These are phyloP conservation scores for Sebastes cheni DNA, from an alignment of 2,797 vertebrate genomes.

Conservation along the genomic window DNA sequence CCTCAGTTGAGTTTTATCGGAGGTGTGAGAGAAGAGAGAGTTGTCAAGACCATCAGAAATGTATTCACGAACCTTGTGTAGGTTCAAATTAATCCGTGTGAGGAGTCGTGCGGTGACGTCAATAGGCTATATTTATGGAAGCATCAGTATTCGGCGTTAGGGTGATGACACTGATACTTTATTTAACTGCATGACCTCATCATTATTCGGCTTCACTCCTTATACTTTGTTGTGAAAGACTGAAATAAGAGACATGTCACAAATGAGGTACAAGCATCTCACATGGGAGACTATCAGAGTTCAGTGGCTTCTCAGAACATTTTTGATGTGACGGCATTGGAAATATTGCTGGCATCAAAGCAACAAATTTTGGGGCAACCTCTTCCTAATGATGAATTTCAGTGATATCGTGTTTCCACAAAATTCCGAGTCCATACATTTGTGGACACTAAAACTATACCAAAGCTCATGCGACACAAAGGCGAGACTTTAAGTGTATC, in stretches of 20 bases:
- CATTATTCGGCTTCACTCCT: constrained; percentile 24
- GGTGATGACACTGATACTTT: constrained; percentile 44
- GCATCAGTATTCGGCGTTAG: constrained; percentile 49
- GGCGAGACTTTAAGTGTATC: not conserved
- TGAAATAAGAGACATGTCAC: constrained; percentile 60
- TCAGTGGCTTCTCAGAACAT: constrained; percentile 69
- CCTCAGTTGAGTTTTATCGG: constrained; percentile 55
- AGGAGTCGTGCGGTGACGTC: constrained; percentile 55
- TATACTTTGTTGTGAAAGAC: constrained; percentile 55
- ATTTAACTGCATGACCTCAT: constrained; percentile 64
- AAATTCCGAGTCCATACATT: not conserved
- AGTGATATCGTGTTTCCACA: not conserved
- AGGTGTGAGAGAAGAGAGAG: constrained; percentile 67
- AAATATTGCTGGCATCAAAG: constrained; percentile 72
- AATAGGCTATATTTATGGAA: constrained; percentile 68
- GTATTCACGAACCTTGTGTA: constrained; percentile 55
- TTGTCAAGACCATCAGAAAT: constrained; percentile 72
- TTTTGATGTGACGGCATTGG: constrained; percentile 74
- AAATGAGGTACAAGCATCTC: constrained; percentile 65
- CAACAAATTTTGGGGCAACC: constrained; percentile 49
- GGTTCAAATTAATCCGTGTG: constrained; percentile 62
- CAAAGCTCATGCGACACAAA: not conserved
- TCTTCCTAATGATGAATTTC: constrained; percentile 53
- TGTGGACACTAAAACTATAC: not conserved
- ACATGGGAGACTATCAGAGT: constrained; percentile 65